Conservation (phyloP, 2,113 vertebrate species). For the Scomber scombrus region DNA sequence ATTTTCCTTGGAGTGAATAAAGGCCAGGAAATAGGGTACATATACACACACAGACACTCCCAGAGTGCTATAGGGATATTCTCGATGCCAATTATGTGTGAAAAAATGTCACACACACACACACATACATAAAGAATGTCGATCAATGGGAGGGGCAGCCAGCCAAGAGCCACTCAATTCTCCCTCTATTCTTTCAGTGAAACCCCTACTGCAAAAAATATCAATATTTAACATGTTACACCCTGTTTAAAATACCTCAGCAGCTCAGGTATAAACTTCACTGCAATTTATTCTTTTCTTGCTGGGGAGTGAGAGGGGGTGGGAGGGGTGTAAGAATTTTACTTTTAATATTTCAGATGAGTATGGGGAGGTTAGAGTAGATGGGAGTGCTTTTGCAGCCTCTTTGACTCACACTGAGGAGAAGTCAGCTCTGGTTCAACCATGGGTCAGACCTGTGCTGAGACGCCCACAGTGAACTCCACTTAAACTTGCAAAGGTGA, state of each 20-base stretch:
- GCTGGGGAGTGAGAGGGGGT: too few species aligned
- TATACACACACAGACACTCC: constrained; percentile 25
- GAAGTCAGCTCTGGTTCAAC: not conserved
- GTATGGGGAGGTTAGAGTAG: not conserved
- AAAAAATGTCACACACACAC: constrained; percentile 61
- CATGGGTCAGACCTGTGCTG: constrained; percentile 15
- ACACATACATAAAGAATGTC: constrained; percentile 38
- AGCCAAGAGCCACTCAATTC: constrained; percentile 70
- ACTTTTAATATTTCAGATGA: not conserved
- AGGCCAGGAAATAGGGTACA: constrained; percentile 27
- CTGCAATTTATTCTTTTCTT: not conserved
- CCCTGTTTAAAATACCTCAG: constrained; percentile 26
- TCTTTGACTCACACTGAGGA: constrained; percentile 12
- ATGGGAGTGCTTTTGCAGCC: not conserved
- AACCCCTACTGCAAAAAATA: constrained; percentile 19
- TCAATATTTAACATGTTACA: constrained; percentile 45
- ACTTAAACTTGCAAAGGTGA: not conserved
- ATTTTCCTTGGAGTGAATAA: constrained; percentile 39
- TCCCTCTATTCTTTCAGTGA: constrained; percentile 5
- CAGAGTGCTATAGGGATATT: constrained; percentile 49
- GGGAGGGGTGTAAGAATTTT: not conserved
- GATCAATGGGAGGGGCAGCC: constrained; percentile 70
- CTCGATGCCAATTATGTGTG: constrained; percentile 65
- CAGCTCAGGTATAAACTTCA: not conserved
- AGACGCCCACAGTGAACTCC: not conserved